Conservation (phyloP, 2,888 invertebrate genomes). For the Heliconius ismenius region DNA sequence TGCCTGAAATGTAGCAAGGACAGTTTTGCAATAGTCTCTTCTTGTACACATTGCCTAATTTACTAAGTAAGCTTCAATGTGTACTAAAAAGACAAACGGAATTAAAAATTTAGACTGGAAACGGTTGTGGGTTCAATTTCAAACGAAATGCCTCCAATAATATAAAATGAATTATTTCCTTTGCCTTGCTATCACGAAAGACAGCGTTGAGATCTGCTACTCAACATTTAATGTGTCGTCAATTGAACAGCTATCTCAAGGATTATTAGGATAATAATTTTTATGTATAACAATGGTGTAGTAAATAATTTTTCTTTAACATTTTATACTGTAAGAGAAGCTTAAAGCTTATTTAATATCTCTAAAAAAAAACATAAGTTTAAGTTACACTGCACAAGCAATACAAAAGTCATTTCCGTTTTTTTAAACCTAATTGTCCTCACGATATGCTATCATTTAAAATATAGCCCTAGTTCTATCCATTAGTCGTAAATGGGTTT, state of each 20-base stretch:
- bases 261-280: too few relatives aligned
- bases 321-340: neutral
- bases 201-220: too few relatives aligned
- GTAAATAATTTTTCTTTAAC: neutral
- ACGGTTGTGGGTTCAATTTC: neutral
- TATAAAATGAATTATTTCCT: neutral
- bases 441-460: constrained; percentile 14
- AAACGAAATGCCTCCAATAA: neutral
- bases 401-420: constrained; percentile 10
- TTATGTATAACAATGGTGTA: too few relatives aligned
- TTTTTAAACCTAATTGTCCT: constrained; percentile 12
- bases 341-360: neutral
- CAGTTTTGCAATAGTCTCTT: constrained; percentile 49
- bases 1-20: constrained; percentile 59
- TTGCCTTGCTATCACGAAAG: neutral
- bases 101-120: neutral
- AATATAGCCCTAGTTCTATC: constrained; percentile 45
- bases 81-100: neutral
- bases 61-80: constrained; percentile 21
- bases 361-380: neutral
- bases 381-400: neutral
- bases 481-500: constrained; percentile 68
- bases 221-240: too few relatives aligned
- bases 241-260: too few relatives aligned
- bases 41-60: constrained; percentile 17